These are phyloP conservation scores for Plecotus auritus DNA, from an alignment of 2,113 vertebrate species.

Conservation along the genomic window DNA sequence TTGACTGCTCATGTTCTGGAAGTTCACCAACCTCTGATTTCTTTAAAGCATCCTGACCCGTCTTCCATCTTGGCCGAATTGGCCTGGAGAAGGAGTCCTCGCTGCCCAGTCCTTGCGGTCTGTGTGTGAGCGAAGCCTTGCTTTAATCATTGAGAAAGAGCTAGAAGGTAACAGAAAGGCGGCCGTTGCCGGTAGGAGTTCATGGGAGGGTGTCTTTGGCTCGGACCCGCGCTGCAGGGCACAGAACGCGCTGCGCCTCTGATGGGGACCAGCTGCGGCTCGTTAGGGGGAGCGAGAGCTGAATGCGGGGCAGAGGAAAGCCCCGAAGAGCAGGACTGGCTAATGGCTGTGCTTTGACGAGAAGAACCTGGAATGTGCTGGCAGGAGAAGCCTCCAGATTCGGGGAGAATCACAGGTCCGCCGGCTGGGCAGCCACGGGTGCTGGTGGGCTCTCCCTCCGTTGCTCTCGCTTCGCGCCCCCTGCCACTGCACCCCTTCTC, in stretches of 20 bases:
- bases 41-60: neutral
- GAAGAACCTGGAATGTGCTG: neutral
- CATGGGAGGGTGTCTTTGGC: neutral
- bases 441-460: neutral
- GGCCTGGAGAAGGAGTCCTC: neutral
- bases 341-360: neutral
- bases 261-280: constrained; percentile 3
- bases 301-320: neutral
- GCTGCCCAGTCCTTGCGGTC: neutral
- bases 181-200: too few species aligned
- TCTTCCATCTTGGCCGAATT: neutral
- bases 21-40: neutral
- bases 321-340: neutral
- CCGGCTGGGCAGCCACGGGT: neutral
- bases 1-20: neutral
- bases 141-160: constrained; percentile 5
- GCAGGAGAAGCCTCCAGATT: neutral
- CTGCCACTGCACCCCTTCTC: neutral
- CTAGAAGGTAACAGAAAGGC: neutral
- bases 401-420: neutral
- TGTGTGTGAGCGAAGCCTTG: neutral
- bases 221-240: neutral
- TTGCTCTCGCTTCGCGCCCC: neutral
- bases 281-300: neutral
- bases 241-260: neutral